Evolutionary conservation across 2,888 invertebrate genomes (phyloP).

Genomic region (Lasioglossum lativentre): DNA sequence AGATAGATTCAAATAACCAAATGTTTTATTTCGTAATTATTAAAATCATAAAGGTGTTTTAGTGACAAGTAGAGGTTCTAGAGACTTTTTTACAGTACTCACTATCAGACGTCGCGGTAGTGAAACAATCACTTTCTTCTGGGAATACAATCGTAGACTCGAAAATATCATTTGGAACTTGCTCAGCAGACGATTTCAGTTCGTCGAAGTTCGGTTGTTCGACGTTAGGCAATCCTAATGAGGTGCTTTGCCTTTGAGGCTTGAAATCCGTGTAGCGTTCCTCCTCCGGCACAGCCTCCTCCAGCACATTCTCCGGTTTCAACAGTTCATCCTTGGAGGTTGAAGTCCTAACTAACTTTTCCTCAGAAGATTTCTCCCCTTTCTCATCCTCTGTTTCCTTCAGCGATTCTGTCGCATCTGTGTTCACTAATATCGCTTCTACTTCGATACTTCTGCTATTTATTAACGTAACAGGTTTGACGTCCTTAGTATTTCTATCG

Average conservation of each 20-base stretch:
- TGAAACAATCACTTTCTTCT: conserved; percentile 75
- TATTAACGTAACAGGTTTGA: neutral
- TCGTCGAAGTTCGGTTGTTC: conserved; percentile 49
- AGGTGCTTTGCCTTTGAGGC: conserved; percentile 76
- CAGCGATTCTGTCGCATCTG: neutral
- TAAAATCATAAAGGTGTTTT: neutral
- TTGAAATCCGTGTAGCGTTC: conserved; percentile 74
- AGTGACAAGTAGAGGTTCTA: too few relatives aligned
- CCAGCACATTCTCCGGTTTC: too few relatives aligned
- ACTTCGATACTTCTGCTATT: neutral
- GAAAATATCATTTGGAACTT: conserved; percentile 76
- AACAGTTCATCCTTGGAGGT: conserved; percentile 48
- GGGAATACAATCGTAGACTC: conserved; percentile 72
- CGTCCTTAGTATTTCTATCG: neutral
- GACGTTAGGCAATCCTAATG: conserved; percentile 47
- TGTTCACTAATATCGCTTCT: neutral
- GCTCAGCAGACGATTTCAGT: conserved; percentile 72
- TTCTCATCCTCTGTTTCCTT: neutral
- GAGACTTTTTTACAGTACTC: conserved; percentile 59
- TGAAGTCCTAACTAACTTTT: conserved; percentile 54
- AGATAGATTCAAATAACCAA: neutral
- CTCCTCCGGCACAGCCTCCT: conserved; percentile 27
- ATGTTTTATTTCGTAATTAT: neutral
- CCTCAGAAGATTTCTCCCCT: neutral
- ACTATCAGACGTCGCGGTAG: conserved; percentile 78